Conservation (phyloP, 2,888 invertebrate species). For the Prenolepis imparis region DNA sequence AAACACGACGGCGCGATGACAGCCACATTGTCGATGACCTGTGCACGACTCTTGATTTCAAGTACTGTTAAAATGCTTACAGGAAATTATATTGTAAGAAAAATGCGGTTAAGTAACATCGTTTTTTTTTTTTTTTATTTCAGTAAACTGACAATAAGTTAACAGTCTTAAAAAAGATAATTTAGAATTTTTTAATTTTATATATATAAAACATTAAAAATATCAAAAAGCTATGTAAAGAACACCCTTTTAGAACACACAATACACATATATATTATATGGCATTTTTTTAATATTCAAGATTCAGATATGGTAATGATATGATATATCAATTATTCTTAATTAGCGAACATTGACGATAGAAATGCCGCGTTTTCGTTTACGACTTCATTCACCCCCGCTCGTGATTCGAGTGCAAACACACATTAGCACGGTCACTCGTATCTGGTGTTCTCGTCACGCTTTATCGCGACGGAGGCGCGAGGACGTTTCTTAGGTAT, state of each 20-base stretch:
- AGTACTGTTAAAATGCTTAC: not conserved
- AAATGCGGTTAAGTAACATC: conserved; percentile 7
- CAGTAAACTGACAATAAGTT: not conserved
- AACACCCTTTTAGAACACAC: not conserved
- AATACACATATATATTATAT: no score
- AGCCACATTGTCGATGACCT: conserved; percentile 50
- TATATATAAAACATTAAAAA: not conserved
- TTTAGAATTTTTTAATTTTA: not conserved
- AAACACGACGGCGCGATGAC: conserved; percentile 52
- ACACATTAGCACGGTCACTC: conserved; percentile 63
- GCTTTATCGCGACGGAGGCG: conserved; percentile 74
- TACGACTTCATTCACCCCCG: conserved; percentile 58
- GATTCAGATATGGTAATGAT: not conserved
- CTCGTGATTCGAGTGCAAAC: conserved; percentile 75
- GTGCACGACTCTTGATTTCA: conserved; percentile 41
- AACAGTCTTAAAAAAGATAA: not conserved
- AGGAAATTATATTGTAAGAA: not conserved
- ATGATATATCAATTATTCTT: not conserved
- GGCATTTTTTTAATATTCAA: not conserved
- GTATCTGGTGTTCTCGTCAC: conserved; percentile 77
- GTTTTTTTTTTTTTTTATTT: not conserved
- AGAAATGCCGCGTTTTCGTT: conserved; percentile 56
- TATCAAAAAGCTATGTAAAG: not conserved
- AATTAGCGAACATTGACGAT: not conserved
- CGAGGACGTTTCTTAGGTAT: conserved; percentile 77